Evolutionary conservation across 2,113 vertebrate species (phyloP).

Genomic region (Corynorhinus townsendii): DNA sequence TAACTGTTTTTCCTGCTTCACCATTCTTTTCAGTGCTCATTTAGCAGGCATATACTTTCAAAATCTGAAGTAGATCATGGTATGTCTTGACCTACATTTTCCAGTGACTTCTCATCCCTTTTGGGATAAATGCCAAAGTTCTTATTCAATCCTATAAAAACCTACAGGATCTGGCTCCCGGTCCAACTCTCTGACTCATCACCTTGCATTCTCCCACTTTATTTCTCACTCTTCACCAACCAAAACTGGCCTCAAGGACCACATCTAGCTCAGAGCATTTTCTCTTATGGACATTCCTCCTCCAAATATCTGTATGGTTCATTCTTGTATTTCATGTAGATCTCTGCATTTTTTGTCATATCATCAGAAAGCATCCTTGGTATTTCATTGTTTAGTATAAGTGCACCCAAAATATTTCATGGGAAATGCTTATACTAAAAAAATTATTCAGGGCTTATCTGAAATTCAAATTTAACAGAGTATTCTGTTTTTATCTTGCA

Average conservation of each 20-base stretch:
- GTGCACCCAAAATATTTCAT: not conserved
- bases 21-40: not conserved
- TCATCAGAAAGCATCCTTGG: not conserved
- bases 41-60: not conserved
- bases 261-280: not conserved
- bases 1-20: not conserved
- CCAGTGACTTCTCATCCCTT: not conserved
- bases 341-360: not conserved
- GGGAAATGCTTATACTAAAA: not conserved
- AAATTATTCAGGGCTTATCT: not conserved
- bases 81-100: not conserved
- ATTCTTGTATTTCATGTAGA: not conserved
- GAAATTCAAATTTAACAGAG: not conserved
- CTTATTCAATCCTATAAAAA: not conserved
- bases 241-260: not conserved
- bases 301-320: not conserved
- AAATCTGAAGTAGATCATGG: not conserved
- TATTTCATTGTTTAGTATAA: not conserved
- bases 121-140: not conserved
- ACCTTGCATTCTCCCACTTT: not conserved
- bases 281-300: not conserved
- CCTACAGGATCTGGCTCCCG: not conserved
- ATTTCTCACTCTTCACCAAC: not conserved
- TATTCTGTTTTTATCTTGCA: not conserved
- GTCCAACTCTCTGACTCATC: not conserved